phyloP scores from a whole-genome alignment of 2,797 vertebrate species.

The Urocyon cinereoargenteus region DNA sequence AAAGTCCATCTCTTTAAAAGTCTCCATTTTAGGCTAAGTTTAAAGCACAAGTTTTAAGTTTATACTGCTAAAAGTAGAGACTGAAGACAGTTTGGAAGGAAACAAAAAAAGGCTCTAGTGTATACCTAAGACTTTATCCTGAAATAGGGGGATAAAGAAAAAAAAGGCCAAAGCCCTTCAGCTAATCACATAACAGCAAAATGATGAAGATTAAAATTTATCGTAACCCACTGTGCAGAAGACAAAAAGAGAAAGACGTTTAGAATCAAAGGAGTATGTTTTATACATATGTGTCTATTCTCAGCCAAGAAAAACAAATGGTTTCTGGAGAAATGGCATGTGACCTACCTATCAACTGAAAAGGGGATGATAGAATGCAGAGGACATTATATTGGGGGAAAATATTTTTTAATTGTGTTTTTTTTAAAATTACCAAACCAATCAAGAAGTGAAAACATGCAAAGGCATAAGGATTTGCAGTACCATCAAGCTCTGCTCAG shows the following conservation, averaged over 20 bases:
- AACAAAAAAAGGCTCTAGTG: neutral
- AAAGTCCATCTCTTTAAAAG: neutral
- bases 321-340: neutral
- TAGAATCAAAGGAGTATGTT: neutral
- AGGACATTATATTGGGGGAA: neutral
- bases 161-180: neutral
- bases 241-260: neutral
- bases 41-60: slow-evolving; percentile 35
- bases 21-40: slow-evolving; percentile 25
- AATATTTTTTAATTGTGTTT: neutral
- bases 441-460: neutral
- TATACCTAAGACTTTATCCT: neutral
- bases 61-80: neutral
- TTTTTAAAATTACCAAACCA: slow-evolving; percentile 23
- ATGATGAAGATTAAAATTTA: slow-evolving; percentile 36
- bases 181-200: slow-evolving; percentile 22
- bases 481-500: neutral
- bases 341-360: neutral
- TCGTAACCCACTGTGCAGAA: neutral
- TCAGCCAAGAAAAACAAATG: neutral
- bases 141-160: neutral
- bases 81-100: neutral
- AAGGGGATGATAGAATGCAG: neutral
- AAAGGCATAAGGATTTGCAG: neutral
- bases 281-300: neutral